Base-by-base conservation (phyloP, 1,140 invertebrate genomes). In the Battus philenor region DNA sequence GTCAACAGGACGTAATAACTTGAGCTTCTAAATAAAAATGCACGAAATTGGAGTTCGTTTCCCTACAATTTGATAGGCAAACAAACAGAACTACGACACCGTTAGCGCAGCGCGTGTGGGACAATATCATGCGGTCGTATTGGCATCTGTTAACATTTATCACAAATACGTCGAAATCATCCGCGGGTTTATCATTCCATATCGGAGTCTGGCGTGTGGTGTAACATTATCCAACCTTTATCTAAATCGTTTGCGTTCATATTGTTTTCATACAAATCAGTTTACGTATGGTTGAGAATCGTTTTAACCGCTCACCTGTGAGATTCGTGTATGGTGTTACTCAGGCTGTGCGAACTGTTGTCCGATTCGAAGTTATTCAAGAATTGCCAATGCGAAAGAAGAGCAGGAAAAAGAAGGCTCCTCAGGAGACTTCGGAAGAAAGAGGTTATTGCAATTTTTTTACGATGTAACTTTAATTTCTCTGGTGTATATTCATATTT, bases 321-420 rank as follows among this genome's bases (percentile, higher is more conserved):
- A 9, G 44, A 27, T 57, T 31, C 8, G 34, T 81, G 71, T 54
- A 79, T 79, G 76, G 76, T 84, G 43, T 67, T 85, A 17, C 53
- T 79, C 3, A 68, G 54, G 34, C 49, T 85, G 64, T 85, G 71
- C 78, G 69, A 68, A 44, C 67, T 82, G 76, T 72, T 85, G 54
- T 81, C 77, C 31, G 77, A 71, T 45, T 64, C 70, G 44, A 81
- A 75, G 48, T 49, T 74, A 31, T 82, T 80, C 44, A 84, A 82
- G 48, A 59, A 82, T 27, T 84, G 80, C 71, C 74, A 80, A 79
- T 84, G 80, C 80, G 80, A 82, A 79, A 78, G 78, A 81, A 69
- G 68, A 59, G 59, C 76, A 73, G 80, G 78, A 82, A 84, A 74
- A 81, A 80, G 77, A 47, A 72, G 80, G 30, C 59, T 82, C 26